Conservation (phyloP, 2,113 vertebrate species). For the Melozone crissalis region DNA sequence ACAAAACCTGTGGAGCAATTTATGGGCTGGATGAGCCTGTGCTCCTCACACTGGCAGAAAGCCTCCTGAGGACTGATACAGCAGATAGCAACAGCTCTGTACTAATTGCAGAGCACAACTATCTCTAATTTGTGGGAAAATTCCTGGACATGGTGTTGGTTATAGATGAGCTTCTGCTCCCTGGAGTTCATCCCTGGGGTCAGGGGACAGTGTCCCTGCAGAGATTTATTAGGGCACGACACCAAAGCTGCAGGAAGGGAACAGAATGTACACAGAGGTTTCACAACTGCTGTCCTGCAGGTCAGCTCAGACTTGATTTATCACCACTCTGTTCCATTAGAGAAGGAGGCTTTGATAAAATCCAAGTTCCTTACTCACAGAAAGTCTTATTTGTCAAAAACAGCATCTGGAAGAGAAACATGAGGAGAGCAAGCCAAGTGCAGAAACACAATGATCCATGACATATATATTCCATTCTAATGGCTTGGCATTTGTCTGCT, state of each 20-base stretch:
- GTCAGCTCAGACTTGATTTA: background rate
- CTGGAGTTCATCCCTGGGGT: background rate
- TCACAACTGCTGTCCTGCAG: background rate
- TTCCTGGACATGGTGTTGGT: background rate
- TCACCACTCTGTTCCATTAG: background rate
- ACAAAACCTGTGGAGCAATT: background rate
- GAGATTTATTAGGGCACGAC: fast-evolving
- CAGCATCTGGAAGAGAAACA: background rate
- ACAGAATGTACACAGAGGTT: background rate
- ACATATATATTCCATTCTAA: background rate
- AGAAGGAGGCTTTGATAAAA: background rate
- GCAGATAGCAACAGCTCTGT: background rate
- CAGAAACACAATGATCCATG: background rate
- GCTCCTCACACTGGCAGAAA: background rate
- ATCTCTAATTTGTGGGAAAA: background rate
- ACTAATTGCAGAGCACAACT: background rate
- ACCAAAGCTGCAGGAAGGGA: background rate
- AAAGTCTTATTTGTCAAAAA: background rate
- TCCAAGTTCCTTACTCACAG: background rate
- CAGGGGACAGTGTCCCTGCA: background rate
- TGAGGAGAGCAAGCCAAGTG: background rate
- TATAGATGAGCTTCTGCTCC: background rate
- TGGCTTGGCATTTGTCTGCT: background rate
- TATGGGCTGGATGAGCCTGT: background rate
- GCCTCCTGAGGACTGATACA: background rate